Conservation (phyloP, 2,888 invertebrate species). For the Orthosia gracilis region DNA sequence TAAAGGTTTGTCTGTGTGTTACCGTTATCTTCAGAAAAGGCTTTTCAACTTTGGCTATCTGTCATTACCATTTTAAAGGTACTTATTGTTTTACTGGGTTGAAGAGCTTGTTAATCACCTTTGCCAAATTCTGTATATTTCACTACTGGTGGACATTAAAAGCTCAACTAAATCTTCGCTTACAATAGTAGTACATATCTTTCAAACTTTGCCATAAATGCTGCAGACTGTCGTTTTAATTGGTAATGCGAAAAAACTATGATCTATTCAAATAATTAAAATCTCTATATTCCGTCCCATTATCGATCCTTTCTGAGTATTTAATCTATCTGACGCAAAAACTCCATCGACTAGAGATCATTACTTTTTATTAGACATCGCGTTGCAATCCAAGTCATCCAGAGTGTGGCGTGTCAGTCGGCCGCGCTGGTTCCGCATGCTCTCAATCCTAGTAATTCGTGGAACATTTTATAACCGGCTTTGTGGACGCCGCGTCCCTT, state of each 20-base stretch:
- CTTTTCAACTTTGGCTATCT: neutral
- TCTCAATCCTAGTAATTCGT: slow-evolving; percentile 79
- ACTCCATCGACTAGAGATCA: slow-evolving; percentile 56
- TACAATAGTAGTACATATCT: neutral
- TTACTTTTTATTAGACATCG: slow-evolving; percentile 64
- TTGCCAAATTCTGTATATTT: neutral
- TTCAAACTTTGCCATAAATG: neutral
- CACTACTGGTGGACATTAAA: neutral
- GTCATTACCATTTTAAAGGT: neutral
- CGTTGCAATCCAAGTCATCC: slow-evolving; percentile 64
- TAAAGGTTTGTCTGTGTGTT: slow-evolving; percentile 7
- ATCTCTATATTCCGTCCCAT: slow-evolving; percentile 37
- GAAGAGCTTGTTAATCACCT: neutral
- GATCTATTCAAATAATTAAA: slow-evolving; percentile 11
- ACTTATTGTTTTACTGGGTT: neutral
- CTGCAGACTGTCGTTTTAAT: slow-evolving; percentile 18
- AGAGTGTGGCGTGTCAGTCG: slow-evolving; percentile 83
- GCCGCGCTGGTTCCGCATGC: slow-evolving; percentile 83
- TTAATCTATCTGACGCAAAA: slow-evolving; percentile 50
- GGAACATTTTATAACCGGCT: slow-evolving; percentile 73
- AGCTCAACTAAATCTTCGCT: neutral
- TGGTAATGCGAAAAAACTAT: slow-evolving; percentile 8
- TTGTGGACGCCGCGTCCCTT: slow-evolving; percentile 65
- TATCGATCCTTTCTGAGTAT: slow-evolving; percentile 50
- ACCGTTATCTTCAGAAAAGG: slow-evolving; percentile 1